Base-by-base conservation (phyloP, 2,888 invertebrate genomes). In the Drosophila aldrichi region DNA sequence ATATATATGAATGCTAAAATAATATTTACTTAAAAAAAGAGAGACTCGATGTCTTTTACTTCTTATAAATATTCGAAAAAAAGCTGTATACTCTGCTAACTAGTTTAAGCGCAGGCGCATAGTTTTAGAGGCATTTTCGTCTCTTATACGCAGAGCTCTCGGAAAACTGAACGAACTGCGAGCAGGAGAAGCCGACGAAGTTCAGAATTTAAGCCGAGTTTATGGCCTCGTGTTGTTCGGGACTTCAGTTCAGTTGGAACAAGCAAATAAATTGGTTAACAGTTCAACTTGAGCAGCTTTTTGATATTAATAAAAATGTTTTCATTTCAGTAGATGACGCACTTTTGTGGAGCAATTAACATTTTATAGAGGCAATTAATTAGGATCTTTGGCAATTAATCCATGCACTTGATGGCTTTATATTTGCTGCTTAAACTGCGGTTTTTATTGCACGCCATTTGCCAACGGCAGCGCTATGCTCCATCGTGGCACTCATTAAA, bases 401-500 rank as follows among this genome's bases (percentile, higher is more conserved):
- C 52, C 38, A 62, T 25, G 10, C 36, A 34, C 9, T 71, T 61
- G 58, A 70, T 74, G 57, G 12, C 56, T 62, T 55, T 7, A 62
- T 61, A 40, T 66, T 46, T 44, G 38, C 36, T 41, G 52, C 61
- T 70, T 64, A 67, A 70, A 74, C 46, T 59, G 55, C 32, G 41
- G 48, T 49, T 77, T 76, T 77, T 77, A 77, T 70, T 65, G 74
- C 52, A 49, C 32, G 62, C 52, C 29, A 54, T 46, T 32, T 67
- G 56, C 43, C 48, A 56, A 18, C n/a, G 61, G 10, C 49, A 36
- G 51, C 43, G 74, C 48, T 71, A 48, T 62, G 74, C 40, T 16
- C 57, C 62, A 44, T 60, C 57, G 63, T 67, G 70, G 59, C 58
- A 70, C 64, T 74, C 77, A 77, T 77, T 77, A 77, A 77, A 77